Percentiles rank a stretch among this genome's conserved stretches.
phyloP scores from a whole-genome alignment of 2,797 vertebrate species.

The Rhinogobio ventralis region DNA sequence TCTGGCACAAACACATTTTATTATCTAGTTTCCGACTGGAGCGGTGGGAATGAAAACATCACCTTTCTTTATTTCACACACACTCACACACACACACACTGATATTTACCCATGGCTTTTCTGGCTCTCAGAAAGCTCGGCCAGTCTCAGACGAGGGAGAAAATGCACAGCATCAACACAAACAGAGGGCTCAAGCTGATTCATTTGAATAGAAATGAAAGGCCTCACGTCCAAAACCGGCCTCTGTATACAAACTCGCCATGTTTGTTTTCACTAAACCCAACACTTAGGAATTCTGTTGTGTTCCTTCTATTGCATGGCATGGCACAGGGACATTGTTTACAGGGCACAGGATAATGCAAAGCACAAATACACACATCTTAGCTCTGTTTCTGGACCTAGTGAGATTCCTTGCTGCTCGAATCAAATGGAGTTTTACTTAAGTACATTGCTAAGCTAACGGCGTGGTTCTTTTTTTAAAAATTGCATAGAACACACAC shows the following conservation, averaged over 20 bases:
- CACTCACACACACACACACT: slow-evolving; percentile 39
- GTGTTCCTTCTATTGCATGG: slow-evolving; percentile 20
- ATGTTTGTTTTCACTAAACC: slow-evolving; percentile 49
- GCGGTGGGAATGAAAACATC: slow-evolving; percentile 51
- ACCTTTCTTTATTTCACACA: slow-evolving; percentile 50
- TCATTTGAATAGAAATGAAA: slow-evolving; percentile 58
- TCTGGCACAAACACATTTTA: slow-evolving; percentile 57
- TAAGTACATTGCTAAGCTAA: neutral
- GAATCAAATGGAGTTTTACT: neutral
- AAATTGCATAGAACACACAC: neutral
- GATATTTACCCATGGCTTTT: slow-evolving; percentile 53
- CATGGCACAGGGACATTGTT: slow-evolving; percentile 20
- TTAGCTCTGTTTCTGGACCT: neutral
- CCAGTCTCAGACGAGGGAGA: slow-evolving; percentile 10
- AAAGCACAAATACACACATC: slow-evolving; percentile 25
- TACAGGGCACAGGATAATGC: slow-evolving; percentile 13
- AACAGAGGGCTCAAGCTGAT: slow-evolving; percentile 43
- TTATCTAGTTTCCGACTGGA: slow-evolving; percentile 56
- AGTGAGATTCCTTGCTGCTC: neutral
- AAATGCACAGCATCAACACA: slow-evolving; percentile 48
- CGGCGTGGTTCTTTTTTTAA: neutral
- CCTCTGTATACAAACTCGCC: slow-evolving; percentile 29
- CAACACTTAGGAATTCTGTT: slow-evolving; percentile 38
- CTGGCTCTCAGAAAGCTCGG: slow-evolving; percentile 37
- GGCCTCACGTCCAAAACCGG: slow-evolving; percentile 7